Conservation (phyloP, 2,888 invertebrate genomes). For the Gortyna flavago region DNA sequence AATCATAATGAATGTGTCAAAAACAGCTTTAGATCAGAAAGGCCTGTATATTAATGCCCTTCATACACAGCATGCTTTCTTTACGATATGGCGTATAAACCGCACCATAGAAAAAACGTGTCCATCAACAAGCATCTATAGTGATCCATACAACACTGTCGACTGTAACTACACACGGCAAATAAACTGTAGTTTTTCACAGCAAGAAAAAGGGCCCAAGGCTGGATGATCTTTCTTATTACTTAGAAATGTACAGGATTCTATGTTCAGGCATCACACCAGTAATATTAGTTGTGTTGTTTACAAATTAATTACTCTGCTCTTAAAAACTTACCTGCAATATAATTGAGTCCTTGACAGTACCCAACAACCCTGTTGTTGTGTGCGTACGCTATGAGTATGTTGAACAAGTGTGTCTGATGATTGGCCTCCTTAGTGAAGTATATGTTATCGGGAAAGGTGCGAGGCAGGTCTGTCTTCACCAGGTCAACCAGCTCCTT, state of each 20-base stretch:
- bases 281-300: background rate
- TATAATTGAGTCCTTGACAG: conserved; percentile 98
- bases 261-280: background rate
- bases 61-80: too few species aligned
- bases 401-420: conserved; percentile 94
- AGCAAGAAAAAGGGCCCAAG: too few species aligned
- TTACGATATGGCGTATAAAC: too few species aligned
- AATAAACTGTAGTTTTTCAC: too few species aligned
- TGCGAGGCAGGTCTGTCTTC: conserved; percentile 96
- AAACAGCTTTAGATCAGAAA: background rate
- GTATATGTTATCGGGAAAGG: conserved; percentile 98
- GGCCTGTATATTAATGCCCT: background rate
- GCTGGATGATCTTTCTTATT: too few species aligned
- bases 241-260: background rate
- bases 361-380: conserved; percentile 97
- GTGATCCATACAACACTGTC: too few species aligned
- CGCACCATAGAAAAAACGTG: too few species aligned
- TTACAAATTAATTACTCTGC: background rate
- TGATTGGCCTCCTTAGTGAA: conserved; percentile 94
- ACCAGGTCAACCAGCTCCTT: conserved; percentile 94
- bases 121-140: too few species aligned
- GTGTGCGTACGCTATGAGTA: conserved; percentile 96
- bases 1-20: conserved; percentile 2
- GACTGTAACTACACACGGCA: too few species aligned
- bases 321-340: conserved; percentile 91